A percentile compares a stretch with the other conserved stretches of the same genome.
Evolutionary conservation across 2,113 vertebrate genomes (phyloP).

Genomic region (Globicephala melas): DNA sequence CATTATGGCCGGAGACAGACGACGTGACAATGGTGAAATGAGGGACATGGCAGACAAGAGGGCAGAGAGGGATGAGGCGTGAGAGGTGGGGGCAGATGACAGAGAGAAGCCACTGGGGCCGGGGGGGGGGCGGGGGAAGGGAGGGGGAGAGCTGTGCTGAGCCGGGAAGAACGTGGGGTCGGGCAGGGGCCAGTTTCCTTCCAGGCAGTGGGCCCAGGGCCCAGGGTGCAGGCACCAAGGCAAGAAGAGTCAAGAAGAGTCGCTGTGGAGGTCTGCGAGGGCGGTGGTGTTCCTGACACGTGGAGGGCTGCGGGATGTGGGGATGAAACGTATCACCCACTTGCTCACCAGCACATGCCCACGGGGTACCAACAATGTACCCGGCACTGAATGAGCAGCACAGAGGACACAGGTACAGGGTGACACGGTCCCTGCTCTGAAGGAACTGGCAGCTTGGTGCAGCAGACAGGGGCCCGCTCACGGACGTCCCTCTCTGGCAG

Average conservation of each 20-base stretch:
- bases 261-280: background rate
- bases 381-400: background rate
- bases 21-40: background rate
- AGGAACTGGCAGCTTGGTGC: background rate
- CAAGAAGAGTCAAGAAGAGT: background rate
- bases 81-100: background rate
- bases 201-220: background rate
- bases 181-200: background rate
- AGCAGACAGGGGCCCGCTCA: background rate
- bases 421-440: background rate
- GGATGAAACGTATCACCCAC: background rate
- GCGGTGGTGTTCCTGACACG: background rate
- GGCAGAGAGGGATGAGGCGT: background rate
- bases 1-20: background rate
- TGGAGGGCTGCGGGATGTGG: background rate
- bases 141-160: background rate
- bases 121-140: fast-evolving
- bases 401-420: background rate
- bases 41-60: background rate
- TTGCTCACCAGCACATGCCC: background rate
- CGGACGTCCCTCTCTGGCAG: too few relatives aligned
- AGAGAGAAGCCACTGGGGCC: background rate
- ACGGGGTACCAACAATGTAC: background rate
- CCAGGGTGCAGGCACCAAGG: background rate
- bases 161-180: background rate